Evolutionary conservation across 2,797 vertebrate species (phyloP), one percentile per base, ranked within the genome.

Genomic region (Megalops cyprinoides): DNA sequence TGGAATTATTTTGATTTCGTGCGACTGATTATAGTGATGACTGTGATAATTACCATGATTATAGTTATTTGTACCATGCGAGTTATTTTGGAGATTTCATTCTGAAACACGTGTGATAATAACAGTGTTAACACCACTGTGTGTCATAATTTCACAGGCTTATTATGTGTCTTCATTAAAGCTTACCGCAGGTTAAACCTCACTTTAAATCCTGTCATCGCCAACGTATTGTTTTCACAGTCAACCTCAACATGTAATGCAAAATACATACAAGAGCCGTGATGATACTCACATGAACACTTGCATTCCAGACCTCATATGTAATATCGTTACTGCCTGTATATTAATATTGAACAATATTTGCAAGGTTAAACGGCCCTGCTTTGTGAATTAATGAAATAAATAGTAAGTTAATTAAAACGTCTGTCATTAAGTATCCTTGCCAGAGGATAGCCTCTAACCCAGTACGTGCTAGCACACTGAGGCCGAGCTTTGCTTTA

Each of bases 21-120:
- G 31, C 31, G 20, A 65, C 31, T 65, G 37, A 65, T 65, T 65
- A 65, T 34, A 37, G 31, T 3, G 60, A 77, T 58, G 76, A 37
- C 58, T 34, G 25, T 77, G 34, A 58, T 53, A 77, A 77, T 77
- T 77, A 60, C 23, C 37, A 8, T 77, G 37, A 77, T 62, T 60
- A 77, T 37, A 65, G 60, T 65, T 65, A 65, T 65, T 37, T 65
- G 60, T 28, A 62, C n/a, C n/a, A n/a, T n/a, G n/a, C 62, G 58
- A n/a, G n/a, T 62, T 65, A 65, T n/a, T n/a, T n/a, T 65, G 31
- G 18, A 65, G 60, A 65, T 65, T 65, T 65, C 60, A 60, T 65
- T 31, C 1, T 65, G 37, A 4, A 15, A 65, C 37, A 65, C 18
- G 23, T 37, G 37, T 37, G 60, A 37, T 65, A 65, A 65, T 37